Conservation (phyloP, 2,113 vertebrate species). For the Numida meleagris region DNA sequence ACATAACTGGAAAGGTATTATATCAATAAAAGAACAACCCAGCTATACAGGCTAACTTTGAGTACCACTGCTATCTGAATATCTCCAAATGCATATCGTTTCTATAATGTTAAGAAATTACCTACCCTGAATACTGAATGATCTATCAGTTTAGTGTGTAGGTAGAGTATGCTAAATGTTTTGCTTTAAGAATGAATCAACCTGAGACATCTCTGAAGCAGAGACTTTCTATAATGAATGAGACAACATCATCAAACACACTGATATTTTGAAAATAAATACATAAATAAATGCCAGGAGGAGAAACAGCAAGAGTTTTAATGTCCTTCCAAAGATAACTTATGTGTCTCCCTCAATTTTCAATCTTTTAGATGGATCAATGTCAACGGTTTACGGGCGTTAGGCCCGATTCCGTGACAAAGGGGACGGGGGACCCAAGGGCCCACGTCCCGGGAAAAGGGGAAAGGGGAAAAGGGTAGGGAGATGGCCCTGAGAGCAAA, state of each 20-base stretch:
- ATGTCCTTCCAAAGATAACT: neutral
- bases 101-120: neutral
- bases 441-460: no score
- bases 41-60: neutral
- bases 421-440: no score
- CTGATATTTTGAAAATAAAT: neutral
- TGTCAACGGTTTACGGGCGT: no score
- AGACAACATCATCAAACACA: neutral
- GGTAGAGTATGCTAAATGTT: neutral
- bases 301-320: neutral
- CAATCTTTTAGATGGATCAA: neutral
- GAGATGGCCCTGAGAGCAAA: no score
- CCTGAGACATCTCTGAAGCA: neutral
- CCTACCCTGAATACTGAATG: neutral
- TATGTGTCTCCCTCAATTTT: neutral
- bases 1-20: neutral
- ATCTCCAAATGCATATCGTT: neutral
- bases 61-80: neutral
- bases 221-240: neutral
- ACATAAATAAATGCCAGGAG: neutral
- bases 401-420: no score
- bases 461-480: no score
- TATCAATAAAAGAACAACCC: neutral
- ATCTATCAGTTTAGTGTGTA: neutral
- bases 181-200: neutral